Evolutionary conservation across 2,797 vertebrate species (phyloP).

Genomic region (Morus bassanus): DNA sequence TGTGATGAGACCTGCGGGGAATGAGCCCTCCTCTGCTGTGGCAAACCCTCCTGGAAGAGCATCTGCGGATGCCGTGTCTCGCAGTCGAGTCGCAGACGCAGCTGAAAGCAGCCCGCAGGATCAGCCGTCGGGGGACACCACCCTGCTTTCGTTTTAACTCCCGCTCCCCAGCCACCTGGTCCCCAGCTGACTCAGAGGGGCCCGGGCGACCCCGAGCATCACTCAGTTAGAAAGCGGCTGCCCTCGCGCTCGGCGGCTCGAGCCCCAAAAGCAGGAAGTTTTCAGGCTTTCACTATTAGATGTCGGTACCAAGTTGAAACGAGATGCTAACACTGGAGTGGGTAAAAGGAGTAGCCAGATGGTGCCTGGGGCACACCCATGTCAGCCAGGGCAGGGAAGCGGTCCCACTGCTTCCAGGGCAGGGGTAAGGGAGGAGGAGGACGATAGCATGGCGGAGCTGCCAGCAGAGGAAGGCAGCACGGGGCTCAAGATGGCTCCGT

Average conservation of each 20-base stretch:
- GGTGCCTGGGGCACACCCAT: fast-evolving
- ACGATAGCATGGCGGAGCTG: fast-evolving
- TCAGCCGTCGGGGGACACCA: background rate
- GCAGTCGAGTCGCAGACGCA: background rate
- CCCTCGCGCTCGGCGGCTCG: fast-evolving
- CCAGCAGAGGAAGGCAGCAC: background rate
- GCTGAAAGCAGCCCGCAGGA: background rate
- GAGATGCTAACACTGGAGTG: background rate
- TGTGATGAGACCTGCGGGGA: fast-evolving
- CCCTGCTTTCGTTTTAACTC: background rate
- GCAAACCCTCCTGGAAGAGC: background rate
- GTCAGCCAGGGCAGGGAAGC: background rate
- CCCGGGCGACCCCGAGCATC: fast-evolving
- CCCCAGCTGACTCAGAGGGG: background rate
- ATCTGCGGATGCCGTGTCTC: fast-evolving
- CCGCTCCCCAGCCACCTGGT: fast-evolving
- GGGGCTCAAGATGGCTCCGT: background rate
- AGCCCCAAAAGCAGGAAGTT: constrained; percentile 2
- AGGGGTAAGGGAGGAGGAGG: background rate
- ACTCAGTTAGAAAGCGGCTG: background rate
- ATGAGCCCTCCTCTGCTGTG: background rate
- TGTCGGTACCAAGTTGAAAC: background rate
- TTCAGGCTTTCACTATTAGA: background rate
- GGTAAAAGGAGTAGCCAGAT: background rate
- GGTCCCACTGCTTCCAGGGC: background rate